Conservation (phyloP, 53 echinoderm and acorn worm species). For the Pentamera pediparva region DNA sequence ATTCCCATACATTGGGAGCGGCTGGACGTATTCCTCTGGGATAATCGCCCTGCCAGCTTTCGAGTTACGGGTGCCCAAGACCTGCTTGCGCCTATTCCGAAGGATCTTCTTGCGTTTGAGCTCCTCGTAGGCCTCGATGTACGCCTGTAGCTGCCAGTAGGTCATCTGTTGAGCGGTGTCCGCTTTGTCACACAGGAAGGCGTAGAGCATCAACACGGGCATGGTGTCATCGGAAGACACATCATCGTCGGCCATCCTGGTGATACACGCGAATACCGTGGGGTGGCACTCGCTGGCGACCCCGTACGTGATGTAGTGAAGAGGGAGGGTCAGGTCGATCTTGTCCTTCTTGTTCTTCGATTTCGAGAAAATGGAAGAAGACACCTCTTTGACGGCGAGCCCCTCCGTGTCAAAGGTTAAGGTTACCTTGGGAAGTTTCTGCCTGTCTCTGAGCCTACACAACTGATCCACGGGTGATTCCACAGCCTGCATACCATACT, state of each 20-base stretch:
- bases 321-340: slow-evolving; percentile 59
- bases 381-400: slow-evolving; percentile 62
- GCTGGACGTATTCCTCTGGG: background rate
- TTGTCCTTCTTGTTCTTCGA: slow-evolving; percentile 76
- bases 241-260: slow-evolving; percentile 70
- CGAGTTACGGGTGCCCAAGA: slow-evolving; percentile 18
- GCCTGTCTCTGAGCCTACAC: slow-evolving; percentile 82
- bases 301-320: slow-evolving; percentile 93
- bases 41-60: background rate
- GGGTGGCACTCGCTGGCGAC: slow-evolving; percentile 78
- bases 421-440: slow-evolving; percentile 73
- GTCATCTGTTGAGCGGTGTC: slow-evolving; percentile 73
- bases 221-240: slow-evolving; percentile 3
- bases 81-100: slow-evolving; percentile 55
- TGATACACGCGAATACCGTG: slow-evolving; percentile 81
- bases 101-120: slow-evolving; percentile 84
- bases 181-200: slow-evolving; percentile 82
- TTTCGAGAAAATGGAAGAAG: slow-evolving; percentile 64
- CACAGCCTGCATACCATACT: slow-evolving; percentile 81
- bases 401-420: slow-evolving; percentile 82
- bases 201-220: slow-evolving; percentile 78
- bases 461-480: slow-evolving; percentile 89
- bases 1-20: background rate
- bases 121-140: slow-evolving; percentile 98
- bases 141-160: slow-evolving; percentile 97